Conservation (phyloP, 2,113 vertebrate species). For the Reinhardtius hippoglossoides region DNA sequence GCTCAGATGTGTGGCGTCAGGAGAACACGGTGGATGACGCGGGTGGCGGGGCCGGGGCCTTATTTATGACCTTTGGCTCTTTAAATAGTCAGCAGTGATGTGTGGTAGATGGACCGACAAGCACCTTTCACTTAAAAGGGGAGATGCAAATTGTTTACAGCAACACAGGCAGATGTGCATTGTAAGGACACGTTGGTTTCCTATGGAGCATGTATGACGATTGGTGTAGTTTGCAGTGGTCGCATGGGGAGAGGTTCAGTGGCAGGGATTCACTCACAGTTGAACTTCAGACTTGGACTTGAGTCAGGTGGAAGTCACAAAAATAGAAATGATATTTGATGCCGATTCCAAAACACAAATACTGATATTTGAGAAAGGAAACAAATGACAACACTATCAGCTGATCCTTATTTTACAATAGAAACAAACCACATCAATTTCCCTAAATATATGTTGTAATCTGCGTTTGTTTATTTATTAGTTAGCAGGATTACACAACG, state of each 20-base stretch:
- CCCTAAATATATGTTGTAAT: too few species aligned
- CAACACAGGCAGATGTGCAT: neutral
- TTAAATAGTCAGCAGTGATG: slow-evolving; percentile 49
- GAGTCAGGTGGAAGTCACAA: neutral
- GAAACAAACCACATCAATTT: neutral
- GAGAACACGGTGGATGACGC: slow-evolving; percentile 25
- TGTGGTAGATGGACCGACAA: slow-evolving; percentile 21
- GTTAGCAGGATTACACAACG: too few species aligned
- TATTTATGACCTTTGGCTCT: slow-evolving; percentile 44
- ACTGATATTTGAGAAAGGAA: neutral
- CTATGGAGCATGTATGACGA: neutral
- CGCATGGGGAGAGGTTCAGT: neutral
- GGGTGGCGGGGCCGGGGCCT: neutral
- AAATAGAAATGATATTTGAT: neutral
- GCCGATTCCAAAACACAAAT: neutral
- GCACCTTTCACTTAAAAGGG: slow-evolving; percentile 15
- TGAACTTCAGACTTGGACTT: neutral
- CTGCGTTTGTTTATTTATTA: too few species aligned
- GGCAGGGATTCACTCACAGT: neutral
- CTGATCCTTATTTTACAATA: too few species aligned
- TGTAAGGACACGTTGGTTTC: neutral
- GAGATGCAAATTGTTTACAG: neutral
- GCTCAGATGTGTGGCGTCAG: slow-evolving; percentile 34
- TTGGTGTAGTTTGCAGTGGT: neutral
- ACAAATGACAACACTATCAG: too few species aligned